Evolutionary conservation across 2,888 invertebrate species (phyloP), one percentile per base, ranked within the genome.

Genomic region (Pheosia tremula): DNA sequence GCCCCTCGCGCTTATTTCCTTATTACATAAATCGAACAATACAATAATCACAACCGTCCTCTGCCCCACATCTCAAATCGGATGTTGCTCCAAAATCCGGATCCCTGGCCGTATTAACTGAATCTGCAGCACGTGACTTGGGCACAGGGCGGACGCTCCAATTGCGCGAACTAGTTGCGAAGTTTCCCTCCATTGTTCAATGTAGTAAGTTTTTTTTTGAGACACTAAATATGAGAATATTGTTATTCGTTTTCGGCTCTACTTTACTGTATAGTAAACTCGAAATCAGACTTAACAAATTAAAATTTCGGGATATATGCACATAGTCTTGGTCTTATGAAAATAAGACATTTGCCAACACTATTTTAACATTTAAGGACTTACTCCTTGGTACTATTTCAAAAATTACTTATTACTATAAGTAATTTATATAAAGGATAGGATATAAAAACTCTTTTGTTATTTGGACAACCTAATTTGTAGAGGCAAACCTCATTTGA

Each of bases 31-130:
- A 74, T 62, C 63, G 68, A 58, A 47, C 52, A 54, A 75, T 77
- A 77, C 78, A 69, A 72, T 74, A 70, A 24, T 64, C 58, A 58
- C 62, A 77, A 75, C 59, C 59, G 54, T 50, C 10, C 41, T 2
- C 59, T 68, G 67, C 59, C 60, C 64, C 62, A 63, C 60, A 57
- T 57, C 64, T 13, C 56, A 72, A 68, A 64, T 59, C 49, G 58
- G 53, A 9, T 61, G 58, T 52, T 56, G 67, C 11, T 59, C 75
- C 59, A 58, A 57, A 66, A 69, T 66, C 39, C 38, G 45, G 38
- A 67, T 58, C 67, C 72, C 75, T 67, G 69, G 69, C 67, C 58
- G 55, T 56, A 38, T 10, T 38, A 58, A 71, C 50, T 45, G 37
- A 41, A 41, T 39, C 36, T 57, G 7, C 10, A 24, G 62, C 57